Conservation (phyloP, 2,113 vertebrate species). For the Columbina picui region DNA sequence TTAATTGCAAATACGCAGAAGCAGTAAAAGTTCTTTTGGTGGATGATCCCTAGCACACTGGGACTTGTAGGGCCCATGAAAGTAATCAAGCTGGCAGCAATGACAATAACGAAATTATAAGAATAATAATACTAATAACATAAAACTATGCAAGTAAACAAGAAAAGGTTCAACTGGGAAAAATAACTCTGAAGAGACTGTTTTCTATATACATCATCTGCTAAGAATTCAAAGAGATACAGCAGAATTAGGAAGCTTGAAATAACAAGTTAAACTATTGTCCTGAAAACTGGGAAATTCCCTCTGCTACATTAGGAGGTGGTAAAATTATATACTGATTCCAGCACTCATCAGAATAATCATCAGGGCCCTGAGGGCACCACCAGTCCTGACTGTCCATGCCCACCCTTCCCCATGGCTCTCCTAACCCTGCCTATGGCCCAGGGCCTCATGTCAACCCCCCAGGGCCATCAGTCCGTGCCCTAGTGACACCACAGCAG, state of each 20-base stretch:
- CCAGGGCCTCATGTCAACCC: not conserved
- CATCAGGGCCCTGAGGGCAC: not conserved
- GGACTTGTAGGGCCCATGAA: not conserved
- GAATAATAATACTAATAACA: not conserved
- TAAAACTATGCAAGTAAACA: not conserved
- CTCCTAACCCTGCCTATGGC: too few relatives aligned
- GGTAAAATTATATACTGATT: not conserved
- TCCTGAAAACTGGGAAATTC: not conserved
- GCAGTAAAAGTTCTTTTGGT: not conserved
- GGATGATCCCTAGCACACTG: not conserved
- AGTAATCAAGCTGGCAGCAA: not conserved
- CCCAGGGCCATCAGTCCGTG: not conserved
- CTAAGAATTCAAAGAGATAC: not conserved
- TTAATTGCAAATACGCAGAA: not conserved
- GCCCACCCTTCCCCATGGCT: not conserved
- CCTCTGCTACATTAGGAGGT: not conserved
- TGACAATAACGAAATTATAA: not conserved
- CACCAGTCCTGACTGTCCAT: not conserved
- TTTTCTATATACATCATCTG: not conserved
- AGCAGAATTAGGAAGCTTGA: not conserved
- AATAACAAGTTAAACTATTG: not conserved
- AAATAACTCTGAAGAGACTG: not conserved
- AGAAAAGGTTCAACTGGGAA: not conserved
- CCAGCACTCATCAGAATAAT: not conserved
- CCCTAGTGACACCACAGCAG: too few relatives aligned